A percentile compares a stretch with the other conserved stretches of the same genome.
Evolutionary conservation across 2,888 invertebrate species (phyloP).

Genomic region (Diarsia rubi): DNA sequence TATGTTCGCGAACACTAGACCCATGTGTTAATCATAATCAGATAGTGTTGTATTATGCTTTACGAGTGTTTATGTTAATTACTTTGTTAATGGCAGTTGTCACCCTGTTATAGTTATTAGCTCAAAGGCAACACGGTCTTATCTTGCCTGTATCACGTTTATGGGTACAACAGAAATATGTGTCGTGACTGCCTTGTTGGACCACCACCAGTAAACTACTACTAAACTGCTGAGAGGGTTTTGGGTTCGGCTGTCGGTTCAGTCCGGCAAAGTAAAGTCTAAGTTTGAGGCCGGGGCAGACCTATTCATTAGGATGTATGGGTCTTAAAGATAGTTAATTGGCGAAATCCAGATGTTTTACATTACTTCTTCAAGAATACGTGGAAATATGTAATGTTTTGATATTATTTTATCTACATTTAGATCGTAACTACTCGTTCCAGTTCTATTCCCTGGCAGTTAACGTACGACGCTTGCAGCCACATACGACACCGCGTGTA

Average conservation of each 20-base stretch:
- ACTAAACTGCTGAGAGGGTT: background rate
- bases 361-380: background rate
- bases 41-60: conserved; percentile 4
- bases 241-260: background rate
- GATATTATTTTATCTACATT: background rate
- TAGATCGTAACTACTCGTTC: background rate
- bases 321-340: background rate
- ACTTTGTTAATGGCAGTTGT: background rate
- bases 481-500: background rate
- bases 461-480: conserved; percentile 3
- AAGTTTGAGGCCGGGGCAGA: background rate
- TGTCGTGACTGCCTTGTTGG: background rate
- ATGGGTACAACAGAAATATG: background rate
- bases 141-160: background rate
- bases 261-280: background rate
- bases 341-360: background rate
- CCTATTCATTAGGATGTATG: no score
- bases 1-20: conserved; percentile 23
- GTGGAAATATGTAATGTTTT: background rate
- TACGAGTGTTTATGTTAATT: background rate
- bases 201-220: background rate
- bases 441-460: background rate
- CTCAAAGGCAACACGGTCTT: background rate
- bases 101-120: no score
- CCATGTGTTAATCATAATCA: conserved; percentile 31